Evolutionary conservation across 2,113 vertebrate genomes (phyloP).

Genomic region (Calidris pugnax): DNA sequence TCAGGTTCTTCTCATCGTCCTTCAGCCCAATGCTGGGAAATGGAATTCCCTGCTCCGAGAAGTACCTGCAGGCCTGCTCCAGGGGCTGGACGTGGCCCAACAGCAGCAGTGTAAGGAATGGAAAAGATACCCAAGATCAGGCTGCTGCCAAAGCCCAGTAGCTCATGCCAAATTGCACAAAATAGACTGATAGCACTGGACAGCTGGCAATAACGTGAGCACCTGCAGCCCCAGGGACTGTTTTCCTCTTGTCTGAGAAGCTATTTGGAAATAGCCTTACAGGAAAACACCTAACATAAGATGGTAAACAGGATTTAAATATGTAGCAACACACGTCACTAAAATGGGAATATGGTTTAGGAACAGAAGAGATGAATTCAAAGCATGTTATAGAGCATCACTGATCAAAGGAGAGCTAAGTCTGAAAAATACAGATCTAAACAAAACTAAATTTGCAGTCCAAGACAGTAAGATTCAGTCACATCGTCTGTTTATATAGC

Average conservation of each 20-base stretch:
- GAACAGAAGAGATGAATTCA: not conserved
- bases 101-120: not conserved
- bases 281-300: not conserved
- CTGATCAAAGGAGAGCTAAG: not conserved
- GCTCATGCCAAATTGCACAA: not conserved
- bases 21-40: conserved; percentile 71
- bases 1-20: conserved; percentile 67
- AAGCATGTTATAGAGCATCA: not conserved
- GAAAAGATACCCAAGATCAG: not conserved
- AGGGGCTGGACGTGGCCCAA: conserved; percentile 64
- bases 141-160: not conserved
- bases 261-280: not conserved
- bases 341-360: not conserved
- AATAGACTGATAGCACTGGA: not conserved
- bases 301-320: not conserved
- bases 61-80: conserved; percentile 76
- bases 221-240: not conserved
- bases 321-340: not conserved
- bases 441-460: not conserved
- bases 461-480: not conserved
- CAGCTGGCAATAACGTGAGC: rapidly evolving
- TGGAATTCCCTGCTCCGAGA: conserved; percentile 69
- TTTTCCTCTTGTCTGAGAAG: not conserved
- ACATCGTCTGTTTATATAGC: not conserved
- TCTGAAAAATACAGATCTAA: not conserved